Percentiles rank a stretch among this genome's conserved stretches.
Evolutionary conservation across 2,888 invertebrate species (phyloP).

Genomic region (Cylindroiulus punctatus): DNA sequence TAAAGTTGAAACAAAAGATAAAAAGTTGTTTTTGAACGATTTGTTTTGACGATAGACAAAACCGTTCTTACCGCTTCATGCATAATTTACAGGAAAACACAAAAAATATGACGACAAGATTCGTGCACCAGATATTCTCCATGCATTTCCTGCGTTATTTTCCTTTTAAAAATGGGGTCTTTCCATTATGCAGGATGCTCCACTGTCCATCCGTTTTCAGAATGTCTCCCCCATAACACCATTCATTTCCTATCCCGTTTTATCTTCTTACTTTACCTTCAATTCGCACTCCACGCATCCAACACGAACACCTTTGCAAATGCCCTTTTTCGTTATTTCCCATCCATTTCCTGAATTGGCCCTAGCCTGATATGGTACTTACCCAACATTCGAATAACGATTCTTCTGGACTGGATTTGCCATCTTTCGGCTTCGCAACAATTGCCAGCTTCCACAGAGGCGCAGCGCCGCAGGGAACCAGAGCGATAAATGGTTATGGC

Average conservation of each 20-base stretch:
- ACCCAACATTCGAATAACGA: constrained; percentile 66
- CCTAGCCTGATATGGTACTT: constrained; percentile 56
- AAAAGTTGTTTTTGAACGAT: no score
- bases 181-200: neutral
- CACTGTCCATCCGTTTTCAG: neutral
- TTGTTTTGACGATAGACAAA: no score
- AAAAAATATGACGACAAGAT: neutral
- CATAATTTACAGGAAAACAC: neutral
- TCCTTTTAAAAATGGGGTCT: neutral
- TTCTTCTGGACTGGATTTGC: constrained; percentile 64
- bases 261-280: neutral
- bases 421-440: constrained; percentile 62
- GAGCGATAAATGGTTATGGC: constrained; percentile 63
- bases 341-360: neutral
- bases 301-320: neutral
- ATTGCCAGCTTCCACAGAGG: constrained; percentile 58
- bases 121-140: no score
- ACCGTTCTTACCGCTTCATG: neutral
- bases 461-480: constrained; percentile 59
- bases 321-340: neutral
- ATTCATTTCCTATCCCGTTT: constrained; percentile 19
- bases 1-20: no score
- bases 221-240: neutral
- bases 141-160: neutral
- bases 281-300: neutral